phyloP scores from a whole-genome alignment of 2,797 vertebrate species.

The Microctenopoma lineatum region DNA sequence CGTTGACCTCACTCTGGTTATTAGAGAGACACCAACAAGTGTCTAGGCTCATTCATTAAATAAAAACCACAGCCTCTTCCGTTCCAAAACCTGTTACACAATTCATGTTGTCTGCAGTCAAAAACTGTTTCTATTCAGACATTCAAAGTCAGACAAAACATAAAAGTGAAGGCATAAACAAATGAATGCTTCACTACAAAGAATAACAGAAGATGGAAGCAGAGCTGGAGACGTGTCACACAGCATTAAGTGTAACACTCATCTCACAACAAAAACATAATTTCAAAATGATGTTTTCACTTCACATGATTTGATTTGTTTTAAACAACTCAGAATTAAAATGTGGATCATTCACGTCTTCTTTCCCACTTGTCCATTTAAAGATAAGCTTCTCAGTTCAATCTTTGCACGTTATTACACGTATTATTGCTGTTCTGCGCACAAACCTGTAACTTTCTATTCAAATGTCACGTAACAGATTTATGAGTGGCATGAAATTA shows the following conservation, averaged over 20 bases:
- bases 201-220: not conserved
- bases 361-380: conserved; percentile 8
- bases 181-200: conserved; percentile 16
- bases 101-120: conserved; percentile 16
- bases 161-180: conserved; percentile 18
- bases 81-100: conserved; percentile 9
- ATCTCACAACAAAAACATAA: conserved; percentile 2
- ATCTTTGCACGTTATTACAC: not conserved
- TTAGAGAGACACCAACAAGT: conserved; percentile 21
- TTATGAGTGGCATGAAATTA: conserved; percentile 19
- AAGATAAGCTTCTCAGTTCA: conserved; percentile 26
- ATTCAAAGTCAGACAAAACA: conserved; percentile 7
- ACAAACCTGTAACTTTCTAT: not conserved
- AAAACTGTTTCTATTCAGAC: conserved; percentile 1
- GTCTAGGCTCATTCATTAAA: conserved; percentile 3
- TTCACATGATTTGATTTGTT: not conserved
- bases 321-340: not conserved
- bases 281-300: conserved; percentile 10
- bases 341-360: not conserved
- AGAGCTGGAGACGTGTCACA: conserved; percentile 13
- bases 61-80: not conserved
- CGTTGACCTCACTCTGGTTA: conserved; percentile 20
- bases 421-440: not conserved
- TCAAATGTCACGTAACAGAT: not conserved
- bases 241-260: not conserved